Base-by-base conservation (phyloP, 2,113 vertebrate species). In the Pycnonotus jocosus region DNA sequence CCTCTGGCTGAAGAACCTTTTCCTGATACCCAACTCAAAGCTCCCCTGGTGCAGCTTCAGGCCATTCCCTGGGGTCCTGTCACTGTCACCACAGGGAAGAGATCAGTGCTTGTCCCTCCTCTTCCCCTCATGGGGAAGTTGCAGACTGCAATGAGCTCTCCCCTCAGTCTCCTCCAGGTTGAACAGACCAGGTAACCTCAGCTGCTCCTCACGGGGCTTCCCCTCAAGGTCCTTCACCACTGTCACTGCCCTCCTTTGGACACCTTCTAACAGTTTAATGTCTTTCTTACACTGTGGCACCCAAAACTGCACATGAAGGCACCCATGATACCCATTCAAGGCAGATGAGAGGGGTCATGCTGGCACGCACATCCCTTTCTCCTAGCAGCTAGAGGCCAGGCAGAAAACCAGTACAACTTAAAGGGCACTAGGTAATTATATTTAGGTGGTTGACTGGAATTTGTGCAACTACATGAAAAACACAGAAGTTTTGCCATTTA, bases 151-250 rank as follows among this genome's bases (percentile, higher is more conserved):
- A 0, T 7, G 21, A 35, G 31, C 1, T 1, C 37, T 76, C 31
- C 7, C 31, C 25, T 42, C 31, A 15, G 13, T 50, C 82, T 85
- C 8, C 42, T 56, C n/a, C 70, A 76, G 44, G 31, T 25, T 85
- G 61, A 50, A 3, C 10, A 42, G 31, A 42, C 28, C 19, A 2
- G 47, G 28, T 4, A 28, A 18, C 35, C 21, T 76, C 61, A 42
- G 44, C 24, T 1, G 2, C 25, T 57, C 31, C 35, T 50, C 9
- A 35, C 0, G 17, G 1, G 0, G 20, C 17, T 48, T 66, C 25
- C 16, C 13, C 42, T 54, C 20, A 11, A 57, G 42, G 13, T 20
- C 20, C 16, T 48, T 74, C 70, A n/a, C 35, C 30, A 14, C 31
- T 16, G 1, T 14, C 16, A 1, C 10, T 7, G 25, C 30, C 23